These are phyloP conservation scores for Manis javanica DNA, from an alignment of 2,797 vertebrate species.

Conservation along the genomic window DNA sequence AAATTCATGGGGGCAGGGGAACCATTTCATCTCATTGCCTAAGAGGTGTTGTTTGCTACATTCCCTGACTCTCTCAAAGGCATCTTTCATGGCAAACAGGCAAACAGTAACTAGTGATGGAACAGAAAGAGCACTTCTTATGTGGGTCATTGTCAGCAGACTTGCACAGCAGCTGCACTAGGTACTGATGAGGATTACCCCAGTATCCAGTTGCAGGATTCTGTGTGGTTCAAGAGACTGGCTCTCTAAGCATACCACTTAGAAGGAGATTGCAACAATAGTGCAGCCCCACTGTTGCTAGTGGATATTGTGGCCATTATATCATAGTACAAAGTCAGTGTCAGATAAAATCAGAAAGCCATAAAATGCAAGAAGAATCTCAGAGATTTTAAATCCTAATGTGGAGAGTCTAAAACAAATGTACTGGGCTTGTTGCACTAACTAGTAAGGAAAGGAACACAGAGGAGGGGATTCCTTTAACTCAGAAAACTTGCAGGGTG, in stretches of 20 bases:
- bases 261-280: constrained; percentile 72
- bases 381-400: constrained; percentile 36
- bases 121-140: constrained; percentile 66
- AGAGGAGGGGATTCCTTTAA: constrained; percentile 71
- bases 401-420: constrained; percentile 63
- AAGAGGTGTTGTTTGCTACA: constrained; percentile 43
- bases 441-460: background rate
- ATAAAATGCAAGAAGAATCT: constrained; percentile 71
- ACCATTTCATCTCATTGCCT: constrained; percentile 57
- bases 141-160: constrained; percentile 64
- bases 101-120: constrained; percentile 55
- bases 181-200: constrained; percentile 68
- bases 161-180: constrained; percentile 75
- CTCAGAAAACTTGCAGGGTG: constrained; percentile 73
- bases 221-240: constrained; percentile 70
- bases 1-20: constrained; percentile 54
- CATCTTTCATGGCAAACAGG: constrained; percentile 63
- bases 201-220: constrained; percentile 73
- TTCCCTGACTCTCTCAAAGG: constrained; percentile 69
- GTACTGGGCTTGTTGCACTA: constrained; percentile 49
- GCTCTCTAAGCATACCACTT: constrained; percentile 78
- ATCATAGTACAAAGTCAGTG: constrained; percentile 63
- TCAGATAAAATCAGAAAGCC: constrained; percentile 81
- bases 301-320: constrained; percentile 34
- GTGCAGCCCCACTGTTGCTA: constrained; percentile 62